Base-by-base conservation (phyloP, 2,888 invertebrate genomes). In the Lepidonotus clava region DNA sequence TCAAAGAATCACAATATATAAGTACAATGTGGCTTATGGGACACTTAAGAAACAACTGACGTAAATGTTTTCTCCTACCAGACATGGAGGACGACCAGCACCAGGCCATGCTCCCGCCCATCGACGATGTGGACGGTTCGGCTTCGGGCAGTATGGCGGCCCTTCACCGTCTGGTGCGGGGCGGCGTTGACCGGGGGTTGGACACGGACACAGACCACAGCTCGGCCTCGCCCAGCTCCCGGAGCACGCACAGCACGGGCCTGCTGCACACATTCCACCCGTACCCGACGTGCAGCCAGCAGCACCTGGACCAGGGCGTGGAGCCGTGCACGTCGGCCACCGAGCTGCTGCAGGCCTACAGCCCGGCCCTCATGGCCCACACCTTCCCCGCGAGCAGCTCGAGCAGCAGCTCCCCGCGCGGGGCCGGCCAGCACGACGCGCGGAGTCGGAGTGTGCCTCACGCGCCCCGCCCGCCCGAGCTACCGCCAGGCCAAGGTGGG, bases 181-280 rank as follows among this genome's bases (percentile, higher is more conserved):
- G 91, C 0, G 90, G 89, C 88, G 92, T 91, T 89, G n/a, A n/a
- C n/a, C n/a, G n/a, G n/a, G n/a, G n/a, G n/a, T n/a, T n/a, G n/a
- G 92, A 92, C 83, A 91, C 91, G 41, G 92, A 92, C 90, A 92
- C 92, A 0, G 84, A 92, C 71, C 91, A 91, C 86, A 93, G 92
- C 89, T 91, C 92, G 24, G n/a, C n/a, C n/a, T 83, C 87, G 11
- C 66, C 83, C 28, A 36, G 53, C 40, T 90, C 92, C 1, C 90
- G 90, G 88, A 92, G 92, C 86, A 91, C 91, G 18, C 91, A 91
- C 71, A 91, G 91, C 0, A 90, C 90, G 67, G 90, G 90, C 66
- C 89, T 91, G 24, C 89, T 92, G 21, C 90, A 89, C 83, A 92
- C 92, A 89, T 92, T 92, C 91, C 92, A 92, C 76, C 92, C 92